phyloP scores from a whole-genome alignment of 2,888 invertebrate genomes.

The Lasioglossum oenotherae region DNA sequence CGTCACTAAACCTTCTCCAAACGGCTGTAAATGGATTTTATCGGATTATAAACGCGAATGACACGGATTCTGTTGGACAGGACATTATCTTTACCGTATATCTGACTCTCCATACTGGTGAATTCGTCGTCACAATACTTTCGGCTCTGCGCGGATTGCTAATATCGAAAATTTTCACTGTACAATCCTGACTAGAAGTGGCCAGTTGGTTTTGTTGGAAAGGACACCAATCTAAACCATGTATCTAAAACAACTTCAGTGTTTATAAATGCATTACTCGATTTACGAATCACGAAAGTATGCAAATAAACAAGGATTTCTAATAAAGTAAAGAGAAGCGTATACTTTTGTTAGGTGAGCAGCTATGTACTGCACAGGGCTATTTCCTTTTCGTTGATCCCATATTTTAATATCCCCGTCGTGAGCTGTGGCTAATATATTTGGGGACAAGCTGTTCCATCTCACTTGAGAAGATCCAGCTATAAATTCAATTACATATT shows the following conservation, averaged over 20 bases:
- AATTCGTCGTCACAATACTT: constrained; percentile 92
- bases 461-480: constrained; percentile 97
- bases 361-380: constrained; percentile 96
- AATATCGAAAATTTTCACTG: constrained; percentile 97
- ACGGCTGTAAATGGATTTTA: constrained; percentile 87
- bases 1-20: constrained; percentile 96
- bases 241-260: constrained; percentile 87
- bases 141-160: constrained; percentile 94
- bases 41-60: constrained; percentile 29
- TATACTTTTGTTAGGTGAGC: constrained; percentile 91
- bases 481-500: constrained; percentile 73
- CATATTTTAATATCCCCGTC: constrained; percentile 98
- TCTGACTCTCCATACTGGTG: constrained; percentile 96
- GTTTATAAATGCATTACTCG: constrained; percentile 32
- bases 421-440: constrained; percentile 96
- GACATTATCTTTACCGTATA: constrained; percentile 87
- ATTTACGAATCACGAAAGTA: neutral
- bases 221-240: constrained; percentile 97
- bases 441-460: constrained; percentile 94
- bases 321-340: neutral
- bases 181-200: constrained; percentile 97
- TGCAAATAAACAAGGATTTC: neutral
- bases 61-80: constrained; percentile 7
- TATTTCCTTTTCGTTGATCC: constrained; percentile 95
- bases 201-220: constrained; percentile 93